Base-by-base conservation (phyloP, 2,888 invertebrate genomes). In the Petrolisthes manimaculis region DNA sequence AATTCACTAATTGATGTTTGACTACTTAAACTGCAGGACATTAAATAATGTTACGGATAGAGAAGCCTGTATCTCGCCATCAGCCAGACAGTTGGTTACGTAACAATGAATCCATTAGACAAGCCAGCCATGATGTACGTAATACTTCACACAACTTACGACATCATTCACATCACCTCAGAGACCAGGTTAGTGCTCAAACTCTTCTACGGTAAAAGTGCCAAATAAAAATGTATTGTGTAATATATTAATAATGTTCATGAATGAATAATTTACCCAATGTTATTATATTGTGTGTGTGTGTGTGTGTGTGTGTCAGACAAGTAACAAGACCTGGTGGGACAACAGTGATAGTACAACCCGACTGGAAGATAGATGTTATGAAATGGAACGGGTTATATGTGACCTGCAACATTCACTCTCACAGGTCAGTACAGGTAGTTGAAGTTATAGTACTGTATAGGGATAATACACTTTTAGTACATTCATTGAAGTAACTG, bases 281-380 rank as follows among this genome's bases (percentile, higher is more conserved):
- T 37, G 37, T 37, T 37, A 37, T 37, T 37, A 37, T 37, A 37
- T 37, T 37, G n/a, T 37, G 37, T 37, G 37, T 37, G 37, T 37
- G 37, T 37, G n/a, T n/a, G n/a, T n/a, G n/a, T 37, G 37, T 37
- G 37, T 37, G 37, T 37, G 37, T 37, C 78, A 89, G 89, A 85
- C 85, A 14, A 82, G 74, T 37, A 89, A 89, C 56, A 89, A 89
- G 69, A 89, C 89, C 18, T 67, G 77, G 61, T 90, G 89, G 89
- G 89, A 90, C 74, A 21, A 77, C 14, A 24, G 37, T 4, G 83
- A 90, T 69, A 88, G 85, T 51, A 87, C 88, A 24, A 90, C 86
- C 0, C 84, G 89, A 21, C 89, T 90, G 5, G 85, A 90, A 14
- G 89, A 90, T 69, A 82, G 89, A 5, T 74, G 85, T 75, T 85